phyloP scores from a whole-genome alignment of 2,888 invertebrate species.

The Teleogryllus oceanicus region DNA sequence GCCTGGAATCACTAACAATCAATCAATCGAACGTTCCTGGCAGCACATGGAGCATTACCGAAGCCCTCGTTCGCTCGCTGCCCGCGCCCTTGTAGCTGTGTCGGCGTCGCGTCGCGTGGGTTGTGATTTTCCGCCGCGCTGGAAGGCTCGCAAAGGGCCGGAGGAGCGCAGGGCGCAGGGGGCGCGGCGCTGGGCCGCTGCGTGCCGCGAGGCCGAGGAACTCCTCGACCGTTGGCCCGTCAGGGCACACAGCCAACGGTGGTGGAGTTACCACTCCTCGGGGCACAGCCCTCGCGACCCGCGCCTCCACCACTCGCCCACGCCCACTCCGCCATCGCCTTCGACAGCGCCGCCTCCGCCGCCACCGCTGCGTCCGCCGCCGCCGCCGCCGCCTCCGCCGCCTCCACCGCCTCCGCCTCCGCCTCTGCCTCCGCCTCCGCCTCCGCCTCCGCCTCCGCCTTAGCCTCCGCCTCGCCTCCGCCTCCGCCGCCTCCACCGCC shows the following conservation, averaged over 20 bases:
- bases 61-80: too few relatives aligned
- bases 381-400: background rate
- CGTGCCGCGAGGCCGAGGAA: constrained; percentile 66
- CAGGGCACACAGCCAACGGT: constrained; percentile 65
- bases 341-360: background rate
- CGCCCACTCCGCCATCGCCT: background rate
- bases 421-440: background rate
- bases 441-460: background rate
- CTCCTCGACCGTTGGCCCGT: constrained; percentile 71
- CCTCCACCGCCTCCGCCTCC: constrained; percentile 28
- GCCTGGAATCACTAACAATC: too few relatives aligned
- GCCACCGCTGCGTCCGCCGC: background rate
- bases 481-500: background rate
- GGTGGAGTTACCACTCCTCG: constrained; percentile 79
- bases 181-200: background rate
- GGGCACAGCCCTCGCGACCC: constrained; percentile 37
- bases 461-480: background rate
- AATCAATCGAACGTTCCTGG: too few relatives aligned
- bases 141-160: too few relatives aligned
- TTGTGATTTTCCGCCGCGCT: too few relatives aligned
- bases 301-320: background rate
- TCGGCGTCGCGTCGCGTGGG: too few relatives aligned
- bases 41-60: too few relatives aligned
- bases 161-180: too few relatives aligned
- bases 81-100: too few relatives aligned